phyloP scores from a whole-genome alignment of 37 sponge, comb jelly and placozoan genomes.

The Beroe forskalii region DNA sequence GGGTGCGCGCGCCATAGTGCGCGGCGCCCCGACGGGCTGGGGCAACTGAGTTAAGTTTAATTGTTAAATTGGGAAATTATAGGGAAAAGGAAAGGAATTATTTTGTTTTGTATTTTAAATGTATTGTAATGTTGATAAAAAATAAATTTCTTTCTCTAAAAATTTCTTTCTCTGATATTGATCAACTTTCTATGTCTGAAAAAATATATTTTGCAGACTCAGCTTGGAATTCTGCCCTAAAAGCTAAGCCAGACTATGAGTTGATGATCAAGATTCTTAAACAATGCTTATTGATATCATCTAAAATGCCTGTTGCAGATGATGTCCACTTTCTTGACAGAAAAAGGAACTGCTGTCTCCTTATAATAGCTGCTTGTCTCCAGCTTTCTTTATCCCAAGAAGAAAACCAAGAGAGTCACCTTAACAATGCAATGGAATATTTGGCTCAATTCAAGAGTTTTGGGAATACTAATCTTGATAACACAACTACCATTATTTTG shows the following conservation, averaged over 20 bases:
- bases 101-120: too few relatives aligned
- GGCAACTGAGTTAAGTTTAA: too few relatives aligned
- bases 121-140: too few relatives aligned
- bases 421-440: not conserved
- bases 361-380: conserved; percentile 1
- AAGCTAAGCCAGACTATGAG: not conserved
- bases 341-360: not conserved
- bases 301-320: not conserved
- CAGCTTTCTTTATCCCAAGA: not conserved
- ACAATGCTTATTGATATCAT: not conserved
- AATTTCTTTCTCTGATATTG: too few relatives aligned
- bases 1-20: too few relatives aligned
- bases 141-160: too few relatives aligned
- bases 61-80: too few relatives aligned
- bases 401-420: not conserved
- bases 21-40: too few relatives aligned
- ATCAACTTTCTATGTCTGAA: not conserved
- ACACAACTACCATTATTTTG: conserved; percentile 6
- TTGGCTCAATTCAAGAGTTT: not conserved
- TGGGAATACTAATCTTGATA: not conserved
- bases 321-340: not conserved
- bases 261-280: not conserved
- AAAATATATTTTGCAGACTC: not conserved
- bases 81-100: too few relatives aligned
- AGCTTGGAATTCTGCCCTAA: conserved; percentile 10